Conservation (phyloP, 2,888 invertebrate species). For the Lasius platythorax region DNA sequence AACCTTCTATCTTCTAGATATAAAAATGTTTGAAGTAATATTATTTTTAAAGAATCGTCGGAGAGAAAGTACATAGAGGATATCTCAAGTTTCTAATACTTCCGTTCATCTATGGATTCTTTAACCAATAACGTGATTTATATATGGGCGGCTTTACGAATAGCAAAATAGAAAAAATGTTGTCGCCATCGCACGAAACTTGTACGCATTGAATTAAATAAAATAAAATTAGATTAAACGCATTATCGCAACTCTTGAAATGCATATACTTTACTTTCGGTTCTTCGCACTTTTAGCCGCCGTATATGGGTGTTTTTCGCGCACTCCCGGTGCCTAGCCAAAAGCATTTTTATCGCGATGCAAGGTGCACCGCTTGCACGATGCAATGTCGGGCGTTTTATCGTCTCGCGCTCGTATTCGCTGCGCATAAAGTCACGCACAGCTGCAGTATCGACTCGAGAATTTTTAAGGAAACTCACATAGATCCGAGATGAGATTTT, state of each 20-base stretch:
- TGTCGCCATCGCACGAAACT: neutral
- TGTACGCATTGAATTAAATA: neutral
- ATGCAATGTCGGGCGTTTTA: constrained; percentile 61
- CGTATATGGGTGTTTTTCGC: constrained; percentile 25
- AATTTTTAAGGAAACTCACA: constrained; percentile 13
- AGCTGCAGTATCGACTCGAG: constrained; percentile 11
- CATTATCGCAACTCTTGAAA: constrained; percentile 8
- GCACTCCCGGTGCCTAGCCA: constrained; percentile 38
- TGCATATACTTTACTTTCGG: neutral
- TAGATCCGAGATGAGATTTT: neutral
- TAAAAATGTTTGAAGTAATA: constrained; percentile 8
- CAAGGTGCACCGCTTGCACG: constrained; percentile 67
- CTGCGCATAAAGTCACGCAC: constrained; percentile 46
- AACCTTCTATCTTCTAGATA: neutral
- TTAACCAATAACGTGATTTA: neutral
- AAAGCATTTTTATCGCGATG: constrained; percentile 71
- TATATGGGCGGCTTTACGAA: neutral
- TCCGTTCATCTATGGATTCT: neutral
- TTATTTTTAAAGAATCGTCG: neutral
- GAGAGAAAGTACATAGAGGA: neutral
- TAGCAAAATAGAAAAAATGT: constrained; percentile 3
- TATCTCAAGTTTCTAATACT: neutral
- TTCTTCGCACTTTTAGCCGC: constrained; percentile 37
- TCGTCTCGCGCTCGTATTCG: constrained; percentile 48
- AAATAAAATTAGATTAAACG: constrained; percentile 8